Conservation (phyloP, 2,797 vertebrate genomes). For the Streptopelia turtur region DNA sequence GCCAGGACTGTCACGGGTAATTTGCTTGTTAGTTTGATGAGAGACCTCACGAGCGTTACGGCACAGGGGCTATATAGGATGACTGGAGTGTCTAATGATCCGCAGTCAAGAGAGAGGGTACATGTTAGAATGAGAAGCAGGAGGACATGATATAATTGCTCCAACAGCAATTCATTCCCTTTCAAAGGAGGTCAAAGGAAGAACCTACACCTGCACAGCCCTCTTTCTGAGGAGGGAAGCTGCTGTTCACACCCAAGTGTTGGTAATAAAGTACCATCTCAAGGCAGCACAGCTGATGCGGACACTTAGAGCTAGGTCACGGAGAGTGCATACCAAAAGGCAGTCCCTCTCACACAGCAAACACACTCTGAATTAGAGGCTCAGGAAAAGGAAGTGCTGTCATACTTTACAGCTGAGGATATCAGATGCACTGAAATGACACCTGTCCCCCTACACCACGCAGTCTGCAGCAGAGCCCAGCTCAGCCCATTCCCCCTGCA, state of each 20-base stretch:
- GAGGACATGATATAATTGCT: neutral
- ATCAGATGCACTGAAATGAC: neutral
- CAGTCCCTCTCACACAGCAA: neutral
- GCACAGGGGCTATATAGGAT: neutral
- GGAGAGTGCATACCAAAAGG: neutral
- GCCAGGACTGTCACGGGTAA: neutral
- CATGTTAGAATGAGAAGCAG: neutral
- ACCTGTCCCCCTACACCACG: fast-evolving
- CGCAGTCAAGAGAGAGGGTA: fast-evolving
- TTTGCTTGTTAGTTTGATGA: slow-evolving; percentile 41
- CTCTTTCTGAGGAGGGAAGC: neutral
- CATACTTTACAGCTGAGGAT: neutral
- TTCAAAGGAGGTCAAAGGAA: neutral
- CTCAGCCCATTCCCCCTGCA: neutral
- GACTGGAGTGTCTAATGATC: neutral
- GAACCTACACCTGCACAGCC: neutral
- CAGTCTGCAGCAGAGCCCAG: neutral
- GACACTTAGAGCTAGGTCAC: neutral
- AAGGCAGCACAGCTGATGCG: neutral
- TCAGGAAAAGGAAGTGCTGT: neutral
- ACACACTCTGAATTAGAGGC: neutral
- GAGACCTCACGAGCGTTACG: neutral
- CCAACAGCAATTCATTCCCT: neutral
- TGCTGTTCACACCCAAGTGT: neutral
- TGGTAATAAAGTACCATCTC: neutral